Evolutionary conservation across 2,797 vertebrate genomes (phyloP), one percentile per base, ranked within the genome.

Genomic region (Pterois miles): DNA sequence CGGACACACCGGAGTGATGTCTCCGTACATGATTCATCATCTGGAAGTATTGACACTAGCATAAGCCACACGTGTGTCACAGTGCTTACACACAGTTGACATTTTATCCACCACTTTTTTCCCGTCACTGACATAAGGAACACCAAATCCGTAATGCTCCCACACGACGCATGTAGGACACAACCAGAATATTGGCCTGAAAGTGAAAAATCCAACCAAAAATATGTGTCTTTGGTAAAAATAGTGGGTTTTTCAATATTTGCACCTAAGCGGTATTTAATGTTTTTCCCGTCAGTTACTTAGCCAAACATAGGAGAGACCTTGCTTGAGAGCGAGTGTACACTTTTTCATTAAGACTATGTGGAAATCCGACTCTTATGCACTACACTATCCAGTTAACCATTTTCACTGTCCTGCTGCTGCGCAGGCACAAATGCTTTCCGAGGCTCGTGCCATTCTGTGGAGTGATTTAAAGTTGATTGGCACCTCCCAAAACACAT

Each of bases 381-480:
- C 0, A 18, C 50, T 1, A 8, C 33, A 36, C 65, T 58, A 33
- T 71, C 60, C 70, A 74, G 40, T 80, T n/a, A 73, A 70, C 11
- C 38, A 10, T 38, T 58, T 70, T 25, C 64, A 25, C 48, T 50
- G 57, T 33, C 25, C 36, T 59, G 64, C 66, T 34, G 27, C 25
- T 27, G 31, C 50, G 11, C 58, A 76, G 27, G 5, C 14, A 16
- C 10, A 29, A 66, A 60, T 48, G 36, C 43, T 66, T 63, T 70
- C 29, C 2, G 23, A 36, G 65, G 11, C 14, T 63, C 34, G 0
- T 50, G 50, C 29, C 2, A 11, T 64, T 38, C 62, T 65, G 25
- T 34, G 6, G 73, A 78, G 70, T 48, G 65, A 72, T 71, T 78
- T 86, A 50, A 53, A 76, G 68, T 52, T 75, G 58, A 82, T 74